A percentile compares a stretch with the other conserved stretches of the same genome.
These are phyloP conservation scores for Megalopta genalis DNA, from an alignment of 1,140 invertebrate genomes.

Conservation along the genomic window DNA sequence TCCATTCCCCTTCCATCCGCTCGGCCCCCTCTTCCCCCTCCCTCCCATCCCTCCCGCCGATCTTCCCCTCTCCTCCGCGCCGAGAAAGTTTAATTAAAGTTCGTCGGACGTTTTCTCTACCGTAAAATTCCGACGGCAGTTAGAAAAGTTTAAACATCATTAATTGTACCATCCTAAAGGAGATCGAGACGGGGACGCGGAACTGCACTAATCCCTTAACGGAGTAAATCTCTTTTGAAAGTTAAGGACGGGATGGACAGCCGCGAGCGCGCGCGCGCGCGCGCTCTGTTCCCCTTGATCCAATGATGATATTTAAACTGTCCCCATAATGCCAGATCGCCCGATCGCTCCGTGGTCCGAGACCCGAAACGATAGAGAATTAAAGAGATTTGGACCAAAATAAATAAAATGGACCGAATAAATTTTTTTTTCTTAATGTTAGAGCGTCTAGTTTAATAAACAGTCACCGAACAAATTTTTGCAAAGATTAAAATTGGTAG, in stretches of 20 bases:
- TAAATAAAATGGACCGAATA: no score
- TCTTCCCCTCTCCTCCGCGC: background rate
- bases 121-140: constrained; percentile 65
- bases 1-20: constrained; percentile 13
- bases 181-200: constrained; percentile 47
- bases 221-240: constrained; percentile 50
- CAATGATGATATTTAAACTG: constrained; percentile 8
- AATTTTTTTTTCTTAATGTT: no score
- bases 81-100: constrained; percentile 72
- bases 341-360: no score
- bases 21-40: no score
- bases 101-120: constrained; percentile 51
- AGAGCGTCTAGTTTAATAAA: no score
- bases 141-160: constrained; percentile 67
- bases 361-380: no score
- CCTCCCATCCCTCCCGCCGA: no score
- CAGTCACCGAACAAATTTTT: no score
- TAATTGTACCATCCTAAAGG: constrained; percentile 57
- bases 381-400: no score
- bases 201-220: constrained; percentile 62
- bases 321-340: background rate
- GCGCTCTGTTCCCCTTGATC: background rate
- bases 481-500: no score
- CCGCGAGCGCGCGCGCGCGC: no score
- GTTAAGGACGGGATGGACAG: constrained; percentile 31